Evolutionary conservation across 1,140 invertebrate genomes (phyloP).

Genomic region (Panulirus ornatus): DNA sequence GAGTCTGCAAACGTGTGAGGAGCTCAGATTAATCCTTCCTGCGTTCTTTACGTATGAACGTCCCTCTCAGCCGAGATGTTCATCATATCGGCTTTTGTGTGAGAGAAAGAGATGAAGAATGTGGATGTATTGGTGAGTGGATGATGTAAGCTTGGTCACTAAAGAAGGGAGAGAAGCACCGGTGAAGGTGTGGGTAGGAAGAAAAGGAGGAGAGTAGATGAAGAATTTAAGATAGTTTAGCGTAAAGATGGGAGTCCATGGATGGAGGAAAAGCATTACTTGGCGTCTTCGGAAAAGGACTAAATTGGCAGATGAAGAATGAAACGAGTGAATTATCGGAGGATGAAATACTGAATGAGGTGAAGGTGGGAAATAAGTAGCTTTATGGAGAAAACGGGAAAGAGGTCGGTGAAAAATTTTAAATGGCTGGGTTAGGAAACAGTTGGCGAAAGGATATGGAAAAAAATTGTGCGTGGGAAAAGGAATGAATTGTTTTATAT

Average conservation of each 20-base stretch:
- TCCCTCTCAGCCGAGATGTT: too few relatives aligned
- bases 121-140: too few relatives aligned
- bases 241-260: neutral
- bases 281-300: too few relatives aligned
- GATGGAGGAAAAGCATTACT: too few relatives aligned
- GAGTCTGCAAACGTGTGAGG: too few relatives aligned
- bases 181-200: neutral
- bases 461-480: neutral
- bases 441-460: neutral
- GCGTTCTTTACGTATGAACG: too few relatives aligned
- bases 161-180: too few relatives aligned
- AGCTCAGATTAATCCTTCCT: too few relatives aligned
- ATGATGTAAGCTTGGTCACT: too few relatives aligned
- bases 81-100: too few relatives aligned
- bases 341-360: neutral
- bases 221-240: neutral
- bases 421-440: neutral
- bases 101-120: too few relatives aligned
- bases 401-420: neutral
- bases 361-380: neutral
- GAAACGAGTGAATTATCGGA: neutral
- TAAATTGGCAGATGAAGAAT: neutral
- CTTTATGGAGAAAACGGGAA: neutral
- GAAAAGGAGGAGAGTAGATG: neutral
- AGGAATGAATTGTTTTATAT: neutral